Percentiles rank a stretch among this genome's conserved stretches.
phyloP scores from a whole-genome alignment of 2,888 invertebrate species.

The Dicranocentrus wangi region DNA sequence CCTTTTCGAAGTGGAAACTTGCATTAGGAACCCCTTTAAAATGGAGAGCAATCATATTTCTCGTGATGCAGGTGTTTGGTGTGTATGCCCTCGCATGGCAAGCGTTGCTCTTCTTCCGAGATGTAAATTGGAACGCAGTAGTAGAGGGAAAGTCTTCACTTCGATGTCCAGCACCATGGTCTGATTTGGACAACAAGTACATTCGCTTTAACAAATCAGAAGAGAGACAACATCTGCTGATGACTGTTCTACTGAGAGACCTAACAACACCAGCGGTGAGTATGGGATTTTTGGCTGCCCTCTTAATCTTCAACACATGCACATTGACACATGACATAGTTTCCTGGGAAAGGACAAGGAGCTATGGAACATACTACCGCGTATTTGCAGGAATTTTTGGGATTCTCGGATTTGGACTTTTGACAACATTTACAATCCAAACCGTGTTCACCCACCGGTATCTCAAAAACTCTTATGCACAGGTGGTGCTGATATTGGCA shows the following conservation, averaged over 20 bases:
- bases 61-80: background rate
- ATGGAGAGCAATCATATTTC: background rate
- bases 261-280: background rate
- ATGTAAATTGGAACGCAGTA: background rate
- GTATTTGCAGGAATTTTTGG: background rate
- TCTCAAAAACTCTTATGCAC: background rate
- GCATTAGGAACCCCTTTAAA: background rate
- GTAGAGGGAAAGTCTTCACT: background rate
- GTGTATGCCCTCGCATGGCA: background rate
- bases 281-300: background rate
- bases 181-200: background rate
- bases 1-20: background rate
- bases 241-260: background rate
- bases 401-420: background rate
- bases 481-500: background rate
- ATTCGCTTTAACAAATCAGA: background rate
- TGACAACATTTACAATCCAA: background rate
- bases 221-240: background rate
- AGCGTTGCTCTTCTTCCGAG: background rate
- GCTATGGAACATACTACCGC: background rate
- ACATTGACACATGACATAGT: background rate
- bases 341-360: background rate
- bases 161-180: background rate
- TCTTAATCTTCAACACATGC: background rate
- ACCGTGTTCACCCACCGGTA: conserved; percentile 1